Base-by-base conservation (phyloP, 2,888 invertebrate genomes). In the Nomada hirtipes region DNA sequence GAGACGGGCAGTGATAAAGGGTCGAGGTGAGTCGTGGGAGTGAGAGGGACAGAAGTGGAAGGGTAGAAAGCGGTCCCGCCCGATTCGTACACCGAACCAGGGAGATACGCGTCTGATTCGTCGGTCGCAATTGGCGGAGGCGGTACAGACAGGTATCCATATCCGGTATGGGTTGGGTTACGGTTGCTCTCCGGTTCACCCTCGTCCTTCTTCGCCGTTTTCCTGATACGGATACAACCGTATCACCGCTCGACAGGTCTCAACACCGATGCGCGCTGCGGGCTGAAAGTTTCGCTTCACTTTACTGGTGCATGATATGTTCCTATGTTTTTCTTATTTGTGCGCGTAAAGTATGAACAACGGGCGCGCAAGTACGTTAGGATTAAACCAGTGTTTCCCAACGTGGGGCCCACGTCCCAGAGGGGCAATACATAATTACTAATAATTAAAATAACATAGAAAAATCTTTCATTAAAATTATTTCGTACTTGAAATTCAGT, bases 41-140 rank as follows among this genome's bases (percentile, higher is more conserved):
- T 50, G 73, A 64, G 61, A 57, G 59, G 44, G 77, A 65, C 63
- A 65, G 74, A 71, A 65, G 70, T 63, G 84, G 79, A 80, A 83
- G 81, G 83, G 78, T 83, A 65, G 82, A 79, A 83, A 85, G 82
- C 82, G 87, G 90, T 88, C 89, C 88, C 90, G 89, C 90, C 92
- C 91, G 93, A 93, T 92, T 92, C 90, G 92, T 90, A 89, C 91
- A 89, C 89, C 91, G 90, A 91, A 88, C 83, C 86, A 88, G 90
- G 89, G 85, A 87, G 88, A 91, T 91, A 90, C 89, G 90, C 90
- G 91, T 88, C 91, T 90, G 91, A 92, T 93, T 92, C 92, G 92
- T 89, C 88, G 91, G 79, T 89, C 90, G 88, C 89, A 89, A 92
- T 92, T 91, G 92, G 93, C 91, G 92, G 91, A 93, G 93, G 93